Evolutionary conservation across 2,888 invertebrate species (phyloP).

Genomic region (Homarus gammarus): DNA sequence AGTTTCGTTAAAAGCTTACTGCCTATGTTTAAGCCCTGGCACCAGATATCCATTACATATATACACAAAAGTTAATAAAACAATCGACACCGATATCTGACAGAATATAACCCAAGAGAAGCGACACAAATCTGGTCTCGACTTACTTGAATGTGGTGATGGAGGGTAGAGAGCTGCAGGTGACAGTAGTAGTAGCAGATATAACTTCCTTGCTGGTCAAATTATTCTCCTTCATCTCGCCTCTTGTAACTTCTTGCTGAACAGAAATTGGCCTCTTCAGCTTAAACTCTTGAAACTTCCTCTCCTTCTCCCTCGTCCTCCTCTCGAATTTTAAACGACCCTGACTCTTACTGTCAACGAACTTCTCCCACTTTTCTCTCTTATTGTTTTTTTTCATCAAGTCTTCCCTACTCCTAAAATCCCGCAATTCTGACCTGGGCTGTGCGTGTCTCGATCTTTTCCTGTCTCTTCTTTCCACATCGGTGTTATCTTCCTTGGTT

Average conservation of each 20-base stretch:
- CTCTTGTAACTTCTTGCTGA: not conserved
- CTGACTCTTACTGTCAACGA: too few species aligned
- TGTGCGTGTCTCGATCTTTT: not conserved
- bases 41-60: too few species aligned
- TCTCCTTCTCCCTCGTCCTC: not conserved
- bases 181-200: too few species aligned
- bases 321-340: not conserved
- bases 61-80: too few species aligned
- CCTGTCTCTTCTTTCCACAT: not conserved
- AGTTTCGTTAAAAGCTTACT: too few species aligned
- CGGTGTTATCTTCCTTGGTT: not conserved
- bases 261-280: not conserved
- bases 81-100: too few species aligned
- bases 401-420: too few species aligned
- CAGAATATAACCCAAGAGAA: too few species aligned
- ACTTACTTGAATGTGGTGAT: conserved; percentile 38
- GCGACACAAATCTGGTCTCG: too few species aligned
- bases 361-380: too few species aligned
- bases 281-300: conserved; percentile 1
- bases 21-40: too few species aligned
- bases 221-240: not conserved
- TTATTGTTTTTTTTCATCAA: not conserved
- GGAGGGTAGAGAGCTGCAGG: conserved; percentile 4
- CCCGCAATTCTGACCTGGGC: too few species aligned
- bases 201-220: not conserved